Evolutionary conservation across 2,888 invertebrate genomes (phyloP).

Genomic region (Antitype chi): DNA sequence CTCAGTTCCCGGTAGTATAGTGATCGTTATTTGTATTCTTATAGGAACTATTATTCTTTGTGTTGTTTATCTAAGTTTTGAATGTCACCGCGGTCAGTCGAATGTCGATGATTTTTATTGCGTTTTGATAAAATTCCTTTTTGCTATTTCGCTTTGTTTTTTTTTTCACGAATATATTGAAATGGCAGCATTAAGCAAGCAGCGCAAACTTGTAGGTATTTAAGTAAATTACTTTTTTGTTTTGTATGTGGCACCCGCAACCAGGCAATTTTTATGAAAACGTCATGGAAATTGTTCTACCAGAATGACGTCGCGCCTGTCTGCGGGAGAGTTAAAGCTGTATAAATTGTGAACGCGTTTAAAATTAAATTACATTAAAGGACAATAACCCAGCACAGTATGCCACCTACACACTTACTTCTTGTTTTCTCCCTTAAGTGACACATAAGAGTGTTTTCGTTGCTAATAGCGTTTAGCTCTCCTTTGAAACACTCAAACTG

Average conservation of each 20-base stretch:
- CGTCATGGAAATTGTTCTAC: neutral
- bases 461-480: neutral
- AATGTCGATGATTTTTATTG: constrained; percentile 20
- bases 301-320: neutral
- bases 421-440: constrained; percentile 6
- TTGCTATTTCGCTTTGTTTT: constrained; percentile 12
- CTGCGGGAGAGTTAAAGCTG: neutral
- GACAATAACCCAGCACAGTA: neutral
- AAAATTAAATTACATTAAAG: constrained; percentile 4
- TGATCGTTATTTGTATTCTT: constrained; percentile 39
- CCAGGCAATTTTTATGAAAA: neutral
- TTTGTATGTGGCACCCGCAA: neutral
- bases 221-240: neutral
- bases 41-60: constrained; percentile 21
- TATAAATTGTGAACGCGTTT: neutral
- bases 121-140: constrained; percentile 19
- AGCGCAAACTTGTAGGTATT: neutral
- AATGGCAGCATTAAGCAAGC: neutral
- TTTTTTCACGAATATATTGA: neutral
- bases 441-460: neutral
- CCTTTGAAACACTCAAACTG: neutral
- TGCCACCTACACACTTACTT: neutral
- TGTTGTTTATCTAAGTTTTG: constrained; percentile 7
- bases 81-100: constrained; percentile 8
- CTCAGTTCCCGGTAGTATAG: constrained; percentile 23